Evolutionary conservation across 2,113 vertebrate genomes (phyloP).

Genomic region (Passerina amoena): DNA sequence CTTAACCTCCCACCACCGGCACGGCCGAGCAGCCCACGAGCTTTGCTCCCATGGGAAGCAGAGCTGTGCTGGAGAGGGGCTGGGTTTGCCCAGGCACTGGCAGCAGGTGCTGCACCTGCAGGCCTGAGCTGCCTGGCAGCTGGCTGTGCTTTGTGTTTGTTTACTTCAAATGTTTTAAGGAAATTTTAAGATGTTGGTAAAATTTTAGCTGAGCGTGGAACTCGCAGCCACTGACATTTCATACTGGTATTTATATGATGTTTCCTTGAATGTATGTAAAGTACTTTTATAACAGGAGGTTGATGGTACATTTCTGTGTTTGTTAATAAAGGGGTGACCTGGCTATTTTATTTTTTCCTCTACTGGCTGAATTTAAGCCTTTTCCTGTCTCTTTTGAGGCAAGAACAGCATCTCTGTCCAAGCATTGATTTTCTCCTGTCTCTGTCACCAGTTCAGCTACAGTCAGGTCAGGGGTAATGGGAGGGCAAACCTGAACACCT

Average conservation of each 20-base stretch:
- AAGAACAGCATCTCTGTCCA: not conserved
- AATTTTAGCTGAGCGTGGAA: not conserved
- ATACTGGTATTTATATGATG: constrained; percentile 38
- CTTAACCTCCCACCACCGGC: not conserved
- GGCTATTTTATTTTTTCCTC: constrained; percentile 34
- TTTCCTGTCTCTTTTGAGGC: not conserved
- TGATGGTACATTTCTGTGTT: constrained; percentile 44
- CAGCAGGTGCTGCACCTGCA: not conserved
- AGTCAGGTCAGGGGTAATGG: not conserved
- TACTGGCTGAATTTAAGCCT: constrained; percentile 15
- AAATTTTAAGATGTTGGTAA: not conserved
- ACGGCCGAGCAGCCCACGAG: not conserved
- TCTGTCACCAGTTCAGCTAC: not conserved
- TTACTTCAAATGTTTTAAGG: constrained; percentile 6
- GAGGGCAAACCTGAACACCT: not conserved
- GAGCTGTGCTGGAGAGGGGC: not conserved
- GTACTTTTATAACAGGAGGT: constrained; percentile 43
- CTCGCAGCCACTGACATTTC: constrained; percentile 44
- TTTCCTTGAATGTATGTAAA: constrained; percentile 56
- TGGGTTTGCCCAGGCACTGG: not conserved
- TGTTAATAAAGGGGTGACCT: constrained; percentile 42
- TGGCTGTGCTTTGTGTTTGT: not conserved
- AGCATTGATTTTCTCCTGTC: not conserved
- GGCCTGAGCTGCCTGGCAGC: not conserved
- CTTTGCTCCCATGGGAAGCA: not conserved